Evolutionary conservation across 2,888 invertebrate species (phyloP).

Genomic region (Boloria selene): DNA sequence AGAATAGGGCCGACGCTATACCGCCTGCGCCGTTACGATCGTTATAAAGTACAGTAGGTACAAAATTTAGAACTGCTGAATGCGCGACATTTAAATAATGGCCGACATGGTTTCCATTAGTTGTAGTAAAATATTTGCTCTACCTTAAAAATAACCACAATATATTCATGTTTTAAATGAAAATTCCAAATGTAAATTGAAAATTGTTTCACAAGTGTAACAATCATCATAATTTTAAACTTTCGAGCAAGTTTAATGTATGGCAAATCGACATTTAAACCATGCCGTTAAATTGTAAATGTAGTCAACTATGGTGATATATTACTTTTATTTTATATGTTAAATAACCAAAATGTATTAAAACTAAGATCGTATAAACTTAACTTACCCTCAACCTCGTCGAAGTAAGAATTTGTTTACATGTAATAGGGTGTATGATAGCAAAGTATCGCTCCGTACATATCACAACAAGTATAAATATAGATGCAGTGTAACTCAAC

Average conservation of each 20-base stretch:
- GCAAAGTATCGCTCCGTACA: slow-evolving; percentile 94
- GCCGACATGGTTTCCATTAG: slow-evolving; percentile 8
- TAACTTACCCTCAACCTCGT: slow-evolving; percentile 87
- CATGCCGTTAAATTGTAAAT: neutral
- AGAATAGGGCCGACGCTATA: slow-evolving; percentile 3
- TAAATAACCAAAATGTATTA: neutral
- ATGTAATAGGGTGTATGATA: slow-evolving; percentile 91
- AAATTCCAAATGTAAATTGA: too few relatives aligned
- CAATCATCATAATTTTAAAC: too few relatives aligned
- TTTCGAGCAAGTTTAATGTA: neutral
- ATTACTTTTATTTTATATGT: neutral
- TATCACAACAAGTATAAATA: slow-evolving; percentile 93
- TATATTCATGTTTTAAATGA: too few relatives aligned
- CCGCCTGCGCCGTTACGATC: neutral
- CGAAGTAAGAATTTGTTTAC: slow-evolving; percentile 91
- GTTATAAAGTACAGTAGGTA: neutral
- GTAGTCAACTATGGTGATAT: neutral
- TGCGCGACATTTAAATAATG: slow-evolving; percentile 6
- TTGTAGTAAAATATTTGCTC: slow-evolving; percentile 17
- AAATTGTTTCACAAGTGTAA: too few relatives aligned
- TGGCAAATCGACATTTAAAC: neutral
- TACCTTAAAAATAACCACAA: neutral
- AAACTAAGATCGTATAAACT: neutral
- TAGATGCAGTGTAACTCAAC: slow-evolving; percentile 94
- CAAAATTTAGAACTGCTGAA: slow-evolving; percentile 4